Evolutionary conservation across 2,113 vertebrate species (phyloP), one percentile per base, ranked within the genome.

Genomic region (Scophthalmus maximus): DNA sequence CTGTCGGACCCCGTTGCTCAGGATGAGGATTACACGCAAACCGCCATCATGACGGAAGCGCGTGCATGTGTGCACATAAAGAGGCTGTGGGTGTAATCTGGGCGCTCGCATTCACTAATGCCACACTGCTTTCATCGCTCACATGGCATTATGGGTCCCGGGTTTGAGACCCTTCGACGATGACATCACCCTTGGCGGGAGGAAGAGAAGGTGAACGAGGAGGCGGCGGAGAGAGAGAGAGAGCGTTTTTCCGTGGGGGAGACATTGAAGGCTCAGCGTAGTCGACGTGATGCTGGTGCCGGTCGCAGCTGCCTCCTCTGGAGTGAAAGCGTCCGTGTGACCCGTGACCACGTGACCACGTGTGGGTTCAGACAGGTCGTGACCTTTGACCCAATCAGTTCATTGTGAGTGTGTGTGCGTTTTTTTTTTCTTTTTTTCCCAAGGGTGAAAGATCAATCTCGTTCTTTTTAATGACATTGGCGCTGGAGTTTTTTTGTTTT

Each of bases 11-110:
- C 80, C 77, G 10, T 68, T 77, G 81, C 72, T 85, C 71, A 56
- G 30, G 60, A 87, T 44, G 50, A 77, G 86, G 90, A 92, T 92
- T 90, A 91, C 65, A 73, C 53, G 52, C 87, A 90, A 88, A 89
- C 86, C 78, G 67, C 86, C 78, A 64, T 86, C 77, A 84, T 71
- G 62, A 79, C 78, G 65, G 34, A 73, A 78, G 32, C 72, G 67
- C 51, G 64, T 75, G 52, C 70, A 46, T 68, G 38, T 1, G 29
- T 34, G 57, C 70, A 25, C 14, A 26, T 67, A 76, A n/a, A 73
- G 72, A 63, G 75, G 69, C 75, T 68, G 30, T 77, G 55, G 59
- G 53, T 82, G 70, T 87, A 84, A 86, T 87, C 85, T 86, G 79
- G 40, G 60, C 70, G 76, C 68, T 84, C 64, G n/a, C n/a, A 61